Evolutionary conservation across 1,140 invertebrate genomes (phyloP).

Genomic region (Gonatopus flavifemur): DNA sequence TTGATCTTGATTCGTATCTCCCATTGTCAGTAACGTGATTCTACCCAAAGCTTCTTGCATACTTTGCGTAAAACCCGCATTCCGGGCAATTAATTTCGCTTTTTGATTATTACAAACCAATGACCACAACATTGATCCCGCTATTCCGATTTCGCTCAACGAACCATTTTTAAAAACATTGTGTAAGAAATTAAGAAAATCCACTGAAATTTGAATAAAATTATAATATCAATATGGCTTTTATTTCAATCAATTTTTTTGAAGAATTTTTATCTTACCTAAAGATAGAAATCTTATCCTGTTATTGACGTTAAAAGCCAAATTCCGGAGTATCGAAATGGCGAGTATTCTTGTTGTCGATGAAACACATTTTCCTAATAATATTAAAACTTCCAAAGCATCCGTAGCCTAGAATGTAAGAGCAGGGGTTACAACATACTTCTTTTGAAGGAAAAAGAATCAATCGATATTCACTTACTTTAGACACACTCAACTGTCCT

Average conservation of each 20-base stretch:
- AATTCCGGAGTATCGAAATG: conserved; percentile 46
- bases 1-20: conserved; percentile 29
- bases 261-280: conserved; percentile 22
- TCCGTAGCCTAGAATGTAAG: conserved; percentile 36
- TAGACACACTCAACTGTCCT: conserved; percentile 48
- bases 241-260: neutral
- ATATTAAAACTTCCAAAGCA: conserved; percentile 44
- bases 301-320: conserved; percentile 44
- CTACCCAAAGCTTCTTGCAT: conserved; percentile 45
- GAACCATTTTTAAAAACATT: conserved; percentile 39
- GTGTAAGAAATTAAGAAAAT: conserved; percentile 45
- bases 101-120: conserved; percentile 52
- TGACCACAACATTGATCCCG: conserved; percentile 45
- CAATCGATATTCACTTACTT: conserved; percentile 31
- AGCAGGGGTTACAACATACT: neutral
- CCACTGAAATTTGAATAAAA: conserved; percentile 29
- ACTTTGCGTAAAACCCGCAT: conserved; percentile 40
- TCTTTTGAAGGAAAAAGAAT: neutral
- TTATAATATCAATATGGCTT: neutral
- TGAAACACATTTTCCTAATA: conserved; percentile 37
- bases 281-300: conserved; percentile 44
- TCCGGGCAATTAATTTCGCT: conserved; percentile 46
- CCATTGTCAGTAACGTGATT: conserved; percentile 27
- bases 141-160: conserved; percentile 39
- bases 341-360: conserved; percentile 39